These are phyloP conservation scores for Melinaea menophilus DNA, from an alignment of 2,888 invertebrate genomes.

Conservation along the genomic window DNA sequence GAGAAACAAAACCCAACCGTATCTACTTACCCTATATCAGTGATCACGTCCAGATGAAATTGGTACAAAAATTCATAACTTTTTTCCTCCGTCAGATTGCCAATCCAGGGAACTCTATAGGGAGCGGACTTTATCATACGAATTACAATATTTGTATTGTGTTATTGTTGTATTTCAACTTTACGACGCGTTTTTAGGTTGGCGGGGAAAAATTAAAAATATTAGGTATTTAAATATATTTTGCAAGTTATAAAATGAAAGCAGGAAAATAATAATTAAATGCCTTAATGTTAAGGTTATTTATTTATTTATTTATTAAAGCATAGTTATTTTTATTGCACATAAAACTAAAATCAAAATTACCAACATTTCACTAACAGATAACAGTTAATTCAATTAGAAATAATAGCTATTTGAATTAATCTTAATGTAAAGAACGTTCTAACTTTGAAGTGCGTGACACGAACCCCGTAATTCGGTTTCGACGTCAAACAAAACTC, in stretches of 20 bases:
- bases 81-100: slow-evolving; percentile 9
- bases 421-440: neutral
- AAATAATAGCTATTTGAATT: slow-evolving; percentile 22
- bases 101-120: slow-evolving; percentile 12
- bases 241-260: too few relatives aligned
- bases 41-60: slow-evolving; percentile 6
- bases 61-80: slow-evolving; percentile 1
- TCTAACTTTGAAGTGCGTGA: slow-evolving; percentile 19
- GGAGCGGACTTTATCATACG: slow-evolving; percentile 7
- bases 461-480: slow-evolving; percentile 24
- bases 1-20: neutral
- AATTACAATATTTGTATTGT: slow-evolving; percentile 4
- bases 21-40: neutral
- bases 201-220: too few relatives aligned
- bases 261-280: too few relatives aligned
- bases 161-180: neutral
- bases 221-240: too few relatives aligned
- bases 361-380: neutral
- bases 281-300: too few relatives aligned
- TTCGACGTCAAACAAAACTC: slow-evolving; percentile 29
- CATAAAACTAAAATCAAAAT: neutral
- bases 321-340: too few relatives aligned
- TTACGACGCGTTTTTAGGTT: neutral
- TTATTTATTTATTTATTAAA: too few relatives aligned
- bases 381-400: neutral